Conservation (phyloP, 2,888 invertebrate species). For the Drosophila meridiana region DNA sequence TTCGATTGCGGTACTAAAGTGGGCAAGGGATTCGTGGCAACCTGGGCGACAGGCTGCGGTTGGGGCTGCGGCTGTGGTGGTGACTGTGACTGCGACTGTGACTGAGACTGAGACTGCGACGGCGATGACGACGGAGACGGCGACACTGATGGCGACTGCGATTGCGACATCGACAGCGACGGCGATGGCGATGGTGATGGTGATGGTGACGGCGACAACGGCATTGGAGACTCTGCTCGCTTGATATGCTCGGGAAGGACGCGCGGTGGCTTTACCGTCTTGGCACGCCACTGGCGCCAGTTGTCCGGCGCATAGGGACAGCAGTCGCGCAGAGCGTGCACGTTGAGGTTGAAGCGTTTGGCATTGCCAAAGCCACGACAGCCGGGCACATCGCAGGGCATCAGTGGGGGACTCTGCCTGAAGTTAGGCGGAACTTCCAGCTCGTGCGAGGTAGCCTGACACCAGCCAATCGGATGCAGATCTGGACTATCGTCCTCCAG, state of each 20-base stretch:
- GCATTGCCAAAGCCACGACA: constrained; percentile 96
- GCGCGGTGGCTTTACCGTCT: constrained; percentile 80
- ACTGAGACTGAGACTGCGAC: background rate
- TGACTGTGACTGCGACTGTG: background rate
- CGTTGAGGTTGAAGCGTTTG: constrained; percentile 90
- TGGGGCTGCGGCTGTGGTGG: background rate
- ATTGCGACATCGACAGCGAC: background rate
- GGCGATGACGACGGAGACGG: background rate
- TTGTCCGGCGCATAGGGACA: constrained; percentile 89
- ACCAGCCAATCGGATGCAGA: constrained; percentile 97
- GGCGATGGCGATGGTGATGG: background rate
- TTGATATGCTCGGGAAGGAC: constrained; percentile 54
- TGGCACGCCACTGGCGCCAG: constrained; percentile 81
- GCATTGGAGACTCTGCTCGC: constrained; percentile 8
- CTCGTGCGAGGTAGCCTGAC: constrained; percentile 94
- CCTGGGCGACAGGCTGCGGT: background rate
- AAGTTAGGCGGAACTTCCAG: constrained; percentile 93
- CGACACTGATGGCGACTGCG: background rate
- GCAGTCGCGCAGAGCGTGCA: constrained; percentile 89
- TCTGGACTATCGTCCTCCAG: constrained; percentile 95
- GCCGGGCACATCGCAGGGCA: constrained; percentile 93
- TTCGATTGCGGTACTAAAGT: background rate
- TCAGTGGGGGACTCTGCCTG: constrained; percentile 67
- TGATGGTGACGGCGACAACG: background rate
- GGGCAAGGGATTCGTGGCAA: constrained; percentile 1